These are phyloP conservation scores for Hippocampus kuda DNA, from an alignment of 2,797 vertebrate species.

Conservation along the genomic window DNA sequence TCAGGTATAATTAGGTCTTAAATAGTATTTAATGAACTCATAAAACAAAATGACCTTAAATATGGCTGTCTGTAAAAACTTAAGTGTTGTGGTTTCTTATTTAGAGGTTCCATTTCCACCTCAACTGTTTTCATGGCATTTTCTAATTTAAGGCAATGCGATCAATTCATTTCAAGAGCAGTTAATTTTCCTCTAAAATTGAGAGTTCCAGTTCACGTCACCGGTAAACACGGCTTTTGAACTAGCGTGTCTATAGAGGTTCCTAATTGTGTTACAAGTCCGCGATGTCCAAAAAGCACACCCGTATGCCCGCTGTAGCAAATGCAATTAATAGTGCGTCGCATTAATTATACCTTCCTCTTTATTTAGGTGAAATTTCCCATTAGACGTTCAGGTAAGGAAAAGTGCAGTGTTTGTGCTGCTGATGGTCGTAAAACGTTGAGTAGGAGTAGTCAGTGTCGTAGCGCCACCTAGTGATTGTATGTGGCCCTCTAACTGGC, in stretches of 20 bases:
- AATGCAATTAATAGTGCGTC: constrained; percentile 61
- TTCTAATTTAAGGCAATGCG: not conserved
- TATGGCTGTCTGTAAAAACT: constrained; percentile 4
- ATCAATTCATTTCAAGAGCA: not conserved
- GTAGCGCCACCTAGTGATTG: constrained; percentile 63
- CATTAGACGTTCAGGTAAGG: constrained; percentile 41
- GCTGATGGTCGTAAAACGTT: constrained; percentile 4
- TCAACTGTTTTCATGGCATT: constrained; percentile 5
- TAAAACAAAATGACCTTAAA: constrained; percentile 6
- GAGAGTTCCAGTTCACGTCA: not conserved
- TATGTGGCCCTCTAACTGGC: not conserved
- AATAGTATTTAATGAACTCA: constrained; percentile 4
- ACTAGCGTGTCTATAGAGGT: not conserved
- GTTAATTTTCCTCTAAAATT: not conserved
- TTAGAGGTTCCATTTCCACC: not conserved
- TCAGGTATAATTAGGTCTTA: not conserved
- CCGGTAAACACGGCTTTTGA: not conserved
- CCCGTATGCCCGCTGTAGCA: constrained; percentile 44
- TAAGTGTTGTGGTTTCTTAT: not conserved
- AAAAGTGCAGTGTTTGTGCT: constrained; percentile 10
- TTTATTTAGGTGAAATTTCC: constrained; percentile 66
- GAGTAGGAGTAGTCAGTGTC: constrained; percentile 33
- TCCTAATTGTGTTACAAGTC: not conserved
- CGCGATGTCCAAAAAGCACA: constrained; percentile 27
- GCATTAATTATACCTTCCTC: constrained; percentile 62